Base-by-base conservation (phyloP, 2,113 vertebrate genomes). In the Mustelus asterias region DNA sequence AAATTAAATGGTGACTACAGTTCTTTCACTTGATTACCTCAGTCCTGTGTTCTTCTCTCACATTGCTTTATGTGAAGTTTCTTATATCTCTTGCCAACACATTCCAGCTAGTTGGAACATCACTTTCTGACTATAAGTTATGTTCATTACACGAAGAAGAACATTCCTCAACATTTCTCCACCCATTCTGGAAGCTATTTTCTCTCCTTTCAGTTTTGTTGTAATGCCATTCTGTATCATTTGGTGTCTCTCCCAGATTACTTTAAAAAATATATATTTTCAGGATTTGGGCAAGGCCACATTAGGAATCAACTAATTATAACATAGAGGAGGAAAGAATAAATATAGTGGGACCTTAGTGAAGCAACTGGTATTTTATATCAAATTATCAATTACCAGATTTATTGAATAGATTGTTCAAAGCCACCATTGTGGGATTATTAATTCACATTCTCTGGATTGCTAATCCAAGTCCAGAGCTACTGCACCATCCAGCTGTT, bases 1-100 rank as follows among this genome's bases (percentile, higher is more conserved):
- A 94, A 94, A 70, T 41, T 70, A 94, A 67, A 70, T 26, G n/a
- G n/a, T 94, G 60, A 94, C 37, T n/a, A 94, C n/a, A 70, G 33
- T 70, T 94, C 63, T 70, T 94, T 44, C n/a, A 70, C 26, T 94
- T 69, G 37, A 70, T 9, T 44, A 70, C 6, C 48, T 67, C 63
- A 69, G 4, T 94, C 8, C 41, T 44, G 0, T 48, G 22, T 44
- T 41, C n/a, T 70, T 44, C 88, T 67, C 33, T 69, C 63, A 22
- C 11, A 37, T 37, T 54, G 33, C 8, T 94, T 24, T 94, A 8
- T 70, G 37, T 70, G 37, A 37, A 33, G n/a, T 69, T 44, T 69
- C 65, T 94, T 26, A 13, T 70, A 44, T 13, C 20, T 70, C 44
- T 70, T 94, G 92, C 65, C 92, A 94, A 26, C n/a, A 48, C 22